Base-by-base conservation (phyloP, 2,113 vertebrate species). In the Eudyptes chrysolophus region DNA sequence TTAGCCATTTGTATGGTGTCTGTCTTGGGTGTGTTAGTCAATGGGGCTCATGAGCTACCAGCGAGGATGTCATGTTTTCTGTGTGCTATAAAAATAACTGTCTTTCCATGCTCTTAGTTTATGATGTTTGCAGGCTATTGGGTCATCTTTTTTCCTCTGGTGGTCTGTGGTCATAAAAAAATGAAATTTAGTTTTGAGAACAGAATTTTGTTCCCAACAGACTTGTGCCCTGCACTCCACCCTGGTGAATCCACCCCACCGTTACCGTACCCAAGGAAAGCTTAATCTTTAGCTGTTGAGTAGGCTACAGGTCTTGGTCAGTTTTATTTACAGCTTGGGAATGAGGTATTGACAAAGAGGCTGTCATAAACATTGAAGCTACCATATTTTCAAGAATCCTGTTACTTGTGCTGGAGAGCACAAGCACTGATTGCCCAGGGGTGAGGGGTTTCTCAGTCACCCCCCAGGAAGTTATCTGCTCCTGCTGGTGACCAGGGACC, bases 1-100 rank as follows among this genome's bases (percentile, higher is more conserved):
- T 71, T 7, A 4, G 1, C 16, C 6, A 5, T 42, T 62, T 7
- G 3, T 6, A 1, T n/a, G 14, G 2, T 65, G 12, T 21, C 26
- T 87, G 20, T 12, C n/a, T 42, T n/a, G 52, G 16, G 30, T 36
- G 4, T 36, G 18, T 66, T n/a, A 25, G 27, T 44, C 21, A 22
- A 1, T 9, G 16, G 5, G 18, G 7, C 20, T 65, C 6, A 3
- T 24, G 30, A 61, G 24, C 32, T 74, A 1, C 22, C 12, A 13
- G 20, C 42, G 22, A 64, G 46, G 57, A 25, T 58, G n/a, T 44
- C 8, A 13, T 4, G 1, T 40, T 85, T 75, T 52, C 49, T 87
- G 17, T 16, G 4, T 69, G 38, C 29, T 76, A 1, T 40, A 26
- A 38, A 54, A 36, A 44, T 24, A 52, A 54, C 12, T 78, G 21